Percentiles rank a stretch among this genome's conserved stretches.
These are phyloP conservation scores for Podargus strigoides DNA, from an alignment of 2,797 vertebrate genomes.

Conservation along the genomic window DNA sequence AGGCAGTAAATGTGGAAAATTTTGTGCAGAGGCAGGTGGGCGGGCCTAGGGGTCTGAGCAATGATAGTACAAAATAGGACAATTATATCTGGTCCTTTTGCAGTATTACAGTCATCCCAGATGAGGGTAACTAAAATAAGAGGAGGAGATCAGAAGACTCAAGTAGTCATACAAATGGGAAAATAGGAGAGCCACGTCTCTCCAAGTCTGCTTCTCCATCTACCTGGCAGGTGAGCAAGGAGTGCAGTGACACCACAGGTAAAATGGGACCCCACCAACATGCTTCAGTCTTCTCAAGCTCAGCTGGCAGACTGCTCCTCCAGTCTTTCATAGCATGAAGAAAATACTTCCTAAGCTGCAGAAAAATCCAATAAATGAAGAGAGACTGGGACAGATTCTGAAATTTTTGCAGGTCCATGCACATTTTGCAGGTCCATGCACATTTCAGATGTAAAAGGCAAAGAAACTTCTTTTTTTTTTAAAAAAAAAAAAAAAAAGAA, in stretches of 20 bases:
- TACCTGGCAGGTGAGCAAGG: neutral
- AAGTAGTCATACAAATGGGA: neutral
- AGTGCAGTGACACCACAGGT: neutral
- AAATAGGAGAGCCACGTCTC: neutral
- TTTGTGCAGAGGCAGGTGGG: neutral
- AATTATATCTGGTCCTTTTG: neutral
- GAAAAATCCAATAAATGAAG: neutral
- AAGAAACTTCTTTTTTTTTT: neutral
- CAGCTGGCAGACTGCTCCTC: neutral
- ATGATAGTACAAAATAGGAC: neutral
- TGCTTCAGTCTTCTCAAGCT: neutral
- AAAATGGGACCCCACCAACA: neutral
- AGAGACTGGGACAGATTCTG: fast-evolving
- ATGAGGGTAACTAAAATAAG: neutral
- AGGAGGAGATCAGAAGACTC: neutral
- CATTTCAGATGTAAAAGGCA: neutral
- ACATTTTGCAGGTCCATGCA: neutral
- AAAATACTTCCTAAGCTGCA: neutral
- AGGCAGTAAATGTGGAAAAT: neutral
- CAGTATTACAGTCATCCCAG: neutral
- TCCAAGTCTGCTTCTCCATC: neutral
- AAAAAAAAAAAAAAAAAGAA: no score
- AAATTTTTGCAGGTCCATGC: neutral
- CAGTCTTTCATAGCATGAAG: neutral
- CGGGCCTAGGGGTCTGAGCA: neutral